Evolutionary conservation across 1,140 invertebrate species (phyloP).

Genomic region (Zaprionus kolodkinae): DNA sequence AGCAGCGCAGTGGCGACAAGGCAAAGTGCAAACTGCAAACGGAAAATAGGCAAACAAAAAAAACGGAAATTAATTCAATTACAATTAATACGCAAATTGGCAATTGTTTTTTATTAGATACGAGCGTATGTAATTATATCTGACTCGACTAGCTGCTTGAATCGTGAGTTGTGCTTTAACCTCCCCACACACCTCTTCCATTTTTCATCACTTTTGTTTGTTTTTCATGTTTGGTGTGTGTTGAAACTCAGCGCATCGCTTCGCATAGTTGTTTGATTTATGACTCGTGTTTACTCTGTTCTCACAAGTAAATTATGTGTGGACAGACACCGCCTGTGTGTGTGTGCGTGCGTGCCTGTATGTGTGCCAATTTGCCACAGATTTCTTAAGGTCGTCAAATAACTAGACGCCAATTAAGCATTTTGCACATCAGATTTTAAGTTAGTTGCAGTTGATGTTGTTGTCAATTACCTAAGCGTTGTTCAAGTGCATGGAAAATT

Average conservation of each 20-base stretch:
- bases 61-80: conserved; percentile 47
- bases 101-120: conserved; percentile 43
- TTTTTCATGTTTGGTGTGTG: conserved; percentile 25
- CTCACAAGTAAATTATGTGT: conserved; percentile 38
- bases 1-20: conserved; percentile 68
- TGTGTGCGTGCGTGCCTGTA: not conserved
- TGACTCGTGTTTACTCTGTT: conserved; percentile 43
- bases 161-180: conserved; percentile 30
- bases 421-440: conserved; percentile 59
- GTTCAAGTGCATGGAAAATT: conserved; percentile 52
- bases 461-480: conserved; percentile 29
- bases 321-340: not conserved
- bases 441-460: conserved; percentile 18
- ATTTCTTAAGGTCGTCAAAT: conserved; percentile 68
- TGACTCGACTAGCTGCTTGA: conserved; percentile 8
- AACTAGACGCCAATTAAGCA: conserved; percentile 70
- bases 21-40: conserved; percentile 72
- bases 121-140: conserved; percentile 34
- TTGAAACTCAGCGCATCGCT: conserved; percentile 39
- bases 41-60: conserved; percentile 25
- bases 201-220: conserved; percentile 9
- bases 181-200: not conserved
- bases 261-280: conserved; percentile 53
- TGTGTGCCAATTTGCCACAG: conserved; percentile 44
- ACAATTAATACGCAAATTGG: conserved; percentile 35